phyloP scores from a whole-genome alignment of 2,113 vertebrate genomes.

The Clupea harengus region DNA sequence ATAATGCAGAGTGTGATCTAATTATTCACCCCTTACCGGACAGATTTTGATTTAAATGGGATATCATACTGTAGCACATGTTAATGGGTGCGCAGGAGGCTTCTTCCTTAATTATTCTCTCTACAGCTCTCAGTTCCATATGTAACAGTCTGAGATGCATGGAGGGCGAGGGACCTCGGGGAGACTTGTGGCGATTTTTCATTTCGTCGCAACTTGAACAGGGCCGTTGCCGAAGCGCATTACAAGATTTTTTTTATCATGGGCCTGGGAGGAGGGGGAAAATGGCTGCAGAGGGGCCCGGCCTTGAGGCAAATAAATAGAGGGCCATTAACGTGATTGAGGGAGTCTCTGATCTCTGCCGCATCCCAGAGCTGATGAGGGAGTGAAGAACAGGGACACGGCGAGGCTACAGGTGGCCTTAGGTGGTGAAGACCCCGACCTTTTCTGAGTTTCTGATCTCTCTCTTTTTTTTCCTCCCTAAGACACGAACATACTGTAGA shows the following conservation, averaged over 20 bases:
- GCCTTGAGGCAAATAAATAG: conserved; percentile 53
- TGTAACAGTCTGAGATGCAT: conserved; percentile 5
- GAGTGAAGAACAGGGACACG: conserved; percentile 50
- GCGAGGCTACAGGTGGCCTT: background rate
- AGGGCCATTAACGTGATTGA: conserved; percentile 64
- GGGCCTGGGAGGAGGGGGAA: background rate
- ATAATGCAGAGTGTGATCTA: conserved; percentile 39
- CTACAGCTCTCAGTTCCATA: conserved; percentile 8
- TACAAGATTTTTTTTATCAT: background rate
- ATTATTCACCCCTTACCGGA: conserved; percentile 42
- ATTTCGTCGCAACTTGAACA: background rate
- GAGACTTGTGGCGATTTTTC: background rate
- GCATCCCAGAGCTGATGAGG: conserved; percentile 40
- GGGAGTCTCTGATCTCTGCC: conserved; percentile 55
- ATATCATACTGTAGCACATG: conserved; percentile 29
- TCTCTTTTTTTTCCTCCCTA: conserved; percentile 33
- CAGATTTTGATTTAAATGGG: conserved; percentile 50
- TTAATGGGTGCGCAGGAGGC: conserved; percentile 32
- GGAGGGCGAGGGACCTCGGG: background rate
- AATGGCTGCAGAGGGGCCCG: background rate
- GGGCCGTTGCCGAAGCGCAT: background rate
- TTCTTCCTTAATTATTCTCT: conserved; percentile 9
- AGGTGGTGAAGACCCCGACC: background rate
- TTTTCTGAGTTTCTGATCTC: background rate
- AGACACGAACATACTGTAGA: conserved; percentile 1